Percentiles rank a stretch among this genome's conserved stretches.
These are phyloP conservation scores for Himantopus leucocephalus DNA, from an alignment of 2,113 vertebrate species.

Conservation along the genomic window DNA sequence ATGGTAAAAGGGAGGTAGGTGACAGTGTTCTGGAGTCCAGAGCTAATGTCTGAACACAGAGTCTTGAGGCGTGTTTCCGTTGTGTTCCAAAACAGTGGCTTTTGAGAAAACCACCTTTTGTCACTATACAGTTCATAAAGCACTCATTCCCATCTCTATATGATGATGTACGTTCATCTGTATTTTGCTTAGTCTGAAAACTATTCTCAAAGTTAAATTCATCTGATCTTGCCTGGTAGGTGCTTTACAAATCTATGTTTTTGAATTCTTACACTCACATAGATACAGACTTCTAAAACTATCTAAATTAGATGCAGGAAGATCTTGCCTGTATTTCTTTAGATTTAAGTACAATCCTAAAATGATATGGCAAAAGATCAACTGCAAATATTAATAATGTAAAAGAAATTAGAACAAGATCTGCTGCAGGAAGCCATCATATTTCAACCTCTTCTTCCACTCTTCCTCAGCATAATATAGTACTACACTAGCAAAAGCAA, in stretches of 20 bases:
- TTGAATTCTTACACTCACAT: neutral
- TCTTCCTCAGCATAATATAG: neutral
- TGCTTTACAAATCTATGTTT: neutral
- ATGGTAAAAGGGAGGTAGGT: neutral
- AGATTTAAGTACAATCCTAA: neutral
- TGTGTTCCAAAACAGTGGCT: neutral
- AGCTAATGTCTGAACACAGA: neutral
- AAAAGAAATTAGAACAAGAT: neutral
- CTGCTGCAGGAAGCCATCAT: neutral
- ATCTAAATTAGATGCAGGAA: neutral
- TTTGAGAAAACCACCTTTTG: neutral
- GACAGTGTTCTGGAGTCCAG: neutral
- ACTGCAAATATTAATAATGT: neutral
- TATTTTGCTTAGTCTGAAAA: neutral
- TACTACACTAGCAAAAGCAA: neutral
- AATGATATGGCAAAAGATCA: neutral
- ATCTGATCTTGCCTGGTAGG: neutral
- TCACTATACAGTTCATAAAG: neutral
- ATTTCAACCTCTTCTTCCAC: neutral
- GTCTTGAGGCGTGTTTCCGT: neutral
- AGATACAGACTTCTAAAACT: neutral
- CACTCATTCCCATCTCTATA: neutral
- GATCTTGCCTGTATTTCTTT: neutral
- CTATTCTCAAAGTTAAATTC: neutral
- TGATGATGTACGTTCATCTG: accelerated